A percentile compares a stretch with the other conserved stretches of the same genome.
Evolutionary conservation across 2,797 vertebrate genomes (phyloP).

Genomic region (Xenentodon cancila): DNA sequence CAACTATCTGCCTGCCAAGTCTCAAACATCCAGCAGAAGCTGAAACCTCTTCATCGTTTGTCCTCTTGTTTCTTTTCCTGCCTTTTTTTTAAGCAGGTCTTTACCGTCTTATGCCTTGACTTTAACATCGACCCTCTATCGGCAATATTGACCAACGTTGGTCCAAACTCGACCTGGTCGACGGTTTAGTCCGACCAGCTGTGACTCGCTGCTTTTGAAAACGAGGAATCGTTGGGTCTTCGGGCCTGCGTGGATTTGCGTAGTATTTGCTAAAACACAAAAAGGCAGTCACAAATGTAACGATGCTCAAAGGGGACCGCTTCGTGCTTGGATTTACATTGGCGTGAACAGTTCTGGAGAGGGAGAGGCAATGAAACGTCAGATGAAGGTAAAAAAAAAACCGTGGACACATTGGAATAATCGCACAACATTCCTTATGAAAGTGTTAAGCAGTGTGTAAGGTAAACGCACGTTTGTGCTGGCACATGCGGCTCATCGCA

Average conservation of each 20-base stretch:
- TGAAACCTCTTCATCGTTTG: not conserved
- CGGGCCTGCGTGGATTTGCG: not conserved
- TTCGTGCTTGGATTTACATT: conserved; percentile 30
- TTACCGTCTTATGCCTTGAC: not conserved
- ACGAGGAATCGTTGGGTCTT: conserved; percentile 4
- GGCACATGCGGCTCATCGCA: not conserved
- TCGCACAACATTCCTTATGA: conserved; percentile 47
- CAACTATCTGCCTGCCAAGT: too few species aligned
- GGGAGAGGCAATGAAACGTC: conserved; percentile 10
- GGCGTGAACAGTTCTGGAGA: conserved; percentile 9
- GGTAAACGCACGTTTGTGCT: not conserved
- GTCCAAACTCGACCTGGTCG: conserved; percentile 16
- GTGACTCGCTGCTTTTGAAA: conserved; percentile 13
- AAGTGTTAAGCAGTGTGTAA: conserved; percentile 8
- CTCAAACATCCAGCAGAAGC: too few species aligned
- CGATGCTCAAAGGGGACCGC: conserved; percentile 19
- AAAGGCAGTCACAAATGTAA: conserved; percentile 8
- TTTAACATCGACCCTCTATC: conserved; percentile 1
- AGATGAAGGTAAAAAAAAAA: conserved; percentile 29
- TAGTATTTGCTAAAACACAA: conserved; percentile 9
- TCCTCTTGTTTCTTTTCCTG: conserved; percentile 15
- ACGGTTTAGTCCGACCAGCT: conserved; percentile 11
- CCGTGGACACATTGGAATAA: conserved; percentile 1
- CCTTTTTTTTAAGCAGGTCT: conserved; percentile 4
- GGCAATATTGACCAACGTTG: conserved; percentile 1